Percentiles rank a stretch among this genome's conserved stretches.
These are phyloP conservation scores for Saimiri boliviensis DNA, from an alignment of 2,113 vertebrate species.

Conservation along the genomic window DNA sequence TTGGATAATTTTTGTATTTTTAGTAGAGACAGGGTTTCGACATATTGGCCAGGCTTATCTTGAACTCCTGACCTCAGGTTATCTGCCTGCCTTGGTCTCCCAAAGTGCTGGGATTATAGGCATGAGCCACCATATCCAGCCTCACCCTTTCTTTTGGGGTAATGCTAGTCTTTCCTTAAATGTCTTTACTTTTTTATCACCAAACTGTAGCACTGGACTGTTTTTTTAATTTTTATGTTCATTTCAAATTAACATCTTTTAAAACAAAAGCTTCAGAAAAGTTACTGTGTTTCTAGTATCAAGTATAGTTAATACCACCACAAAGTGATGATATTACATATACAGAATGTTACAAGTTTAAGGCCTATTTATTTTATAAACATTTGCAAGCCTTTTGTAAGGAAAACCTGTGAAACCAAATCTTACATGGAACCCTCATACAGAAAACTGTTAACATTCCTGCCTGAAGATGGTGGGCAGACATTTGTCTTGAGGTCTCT, in stretches of 20 bases:
- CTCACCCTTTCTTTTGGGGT: conserved; percentile 14
- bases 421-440: background rate
- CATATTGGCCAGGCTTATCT: no score
- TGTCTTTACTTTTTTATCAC: background rate
- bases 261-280: conserved; percentile 41
- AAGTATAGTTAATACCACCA: background rate
- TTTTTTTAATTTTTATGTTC: conserved; percentile 34
- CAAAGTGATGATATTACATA: background rate
- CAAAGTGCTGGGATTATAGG: no score
- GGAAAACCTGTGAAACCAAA: background rate
- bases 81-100: no score
- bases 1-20: no score
- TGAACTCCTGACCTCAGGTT: no score
- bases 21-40: no score
- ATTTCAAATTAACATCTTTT: background rate
- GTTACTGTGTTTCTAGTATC: conserved; percentile 44
- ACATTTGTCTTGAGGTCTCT: background rate
- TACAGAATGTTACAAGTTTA: conserved; percentile 3
- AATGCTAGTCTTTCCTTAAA: conserved; percentile 17
- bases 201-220: background rate
- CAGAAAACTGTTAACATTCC: background rate
- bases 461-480: background rate
- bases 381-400: background rate
- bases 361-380: background rate
- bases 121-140: no score